These are phyloP conservation scores for Brachystomella parvula DNA, from an alignment of 1,140 invertebrate species.

Conservation along the genomic window DNA sequence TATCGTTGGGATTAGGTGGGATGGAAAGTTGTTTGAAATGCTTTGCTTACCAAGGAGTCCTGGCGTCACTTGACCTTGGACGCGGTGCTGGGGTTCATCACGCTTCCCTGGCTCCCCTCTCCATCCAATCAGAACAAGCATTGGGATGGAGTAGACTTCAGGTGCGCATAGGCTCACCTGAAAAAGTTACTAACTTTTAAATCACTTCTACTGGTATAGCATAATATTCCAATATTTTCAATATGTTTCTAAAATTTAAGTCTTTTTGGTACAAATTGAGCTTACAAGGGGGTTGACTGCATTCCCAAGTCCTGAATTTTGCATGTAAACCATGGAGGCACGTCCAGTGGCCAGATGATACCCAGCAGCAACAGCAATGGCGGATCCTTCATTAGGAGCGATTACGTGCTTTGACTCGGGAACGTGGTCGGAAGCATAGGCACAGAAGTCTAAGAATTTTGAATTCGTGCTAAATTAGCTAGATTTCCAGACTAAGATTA, in stretches of 20 bases:
- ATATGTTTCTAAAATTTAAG: slow-evolving; percentile 35
- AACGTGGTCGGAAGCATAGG: slow-evolving; percentile 44
- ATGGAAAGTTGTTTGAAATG: background rate
- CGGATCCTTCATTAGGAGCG: slow-evolving; percentile 40
- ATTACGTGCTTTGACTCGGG: slow-evolving; percentile 42
- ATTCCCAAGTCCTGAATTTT: slow-evolving; percentile 49
- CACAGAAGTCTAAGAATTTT: slow-evolving; percentile 45
- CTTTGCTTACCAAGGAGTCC: slow-evolving; percentile 42
- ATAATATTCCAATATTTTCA: slow-evolving; percentile 14
- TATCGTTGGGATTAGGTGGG: background rate
- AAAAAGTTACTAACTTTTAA: background rate
- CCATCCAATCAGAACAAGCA: slow-evolving; percentile 48
- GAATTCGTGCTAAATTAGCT: background rate
- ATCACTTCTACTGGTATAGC: background rate
- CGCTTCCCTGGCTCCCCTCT: slow-evolving; percentile 47
- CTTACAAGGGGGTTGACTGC: slow-evolving; percentile 45
- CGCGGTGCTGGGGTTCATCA: slow-evolving; percentile 47
- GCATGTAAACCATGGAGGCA: slow-evolving; percentile 45
- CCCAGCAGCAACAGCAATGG: slow-evolving; percentile 45
- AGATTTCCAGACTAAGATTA: background rate
- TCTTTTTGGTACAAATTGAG: too few species aligned
- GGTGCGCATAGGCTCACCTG: slow-evolving; percentile 44
- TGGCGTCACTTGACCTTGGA: slow-evolving; percentile 46
- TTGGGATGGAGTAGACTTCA: slow-evolving; percentile 46
- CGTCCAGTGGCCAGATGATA: slow-evolving; percentile 47